These are phyloP conservation scores for Helleia helle DNA, from an alignment of 2,888 invertebrate genomes.

Conservation along the genomic window DNA sequence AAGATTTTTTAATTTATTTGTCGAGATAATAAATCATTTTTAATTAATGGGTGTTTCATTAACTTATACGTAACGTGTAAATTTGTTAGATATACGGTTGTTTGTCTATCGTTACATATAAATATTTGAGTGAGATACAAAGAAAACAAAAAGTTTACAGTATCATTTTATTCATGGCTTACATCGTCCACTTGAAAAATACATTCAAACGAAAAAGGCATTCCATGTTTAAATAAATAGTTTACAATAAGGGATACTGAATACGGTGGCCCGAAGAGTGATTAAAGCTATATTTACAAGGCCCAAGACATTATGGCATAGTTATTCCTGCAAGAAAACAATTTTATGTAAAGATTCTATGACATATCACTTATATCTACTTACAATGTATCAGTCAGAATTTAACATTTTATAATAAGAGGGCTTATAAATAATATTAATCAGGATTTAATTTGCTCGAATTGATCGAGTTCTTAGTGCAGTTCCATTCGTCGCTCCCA, in stretches of 20 bases:
- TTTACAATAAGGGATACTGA: slow-evolving; percentile 39
- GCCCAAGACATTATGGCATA: slow-evolving; percentile 45
- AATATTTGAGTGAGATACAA: too few species aligned
- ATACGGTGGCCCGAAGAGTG: slow-evolving; percentile 29
- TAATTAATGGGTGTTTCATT: slow-evolving; percentile 35
- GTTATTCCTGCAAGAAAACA: slow-evolving; percentile 15
- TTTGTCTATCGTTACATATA: too few species aligned
- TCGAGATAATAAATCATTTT: slow-evolving; percentile 69
- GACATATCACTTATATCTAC: slow-evolving; percentile 33
- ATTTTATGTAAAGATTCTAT: slow-evolving; percentile 1
- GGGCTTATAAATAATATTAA: slow-evolving; percentile 50
- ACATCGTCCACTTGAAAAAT: slow-evolving; percentile 64
- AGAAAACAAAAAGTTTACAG: slow-evolving; percentile 26
- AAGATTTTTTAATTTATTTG: slow-evolving; percentile 64
- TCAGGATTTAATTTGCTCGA: slow-evolving; percentile 44
- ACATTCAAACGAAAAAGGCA: slow-evolving; percentile 68
- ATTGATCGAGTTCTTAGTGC: slow-evolving; percentile 41
- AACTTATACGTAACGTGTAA: too few species aligned
- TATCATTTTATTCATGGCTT: slow-evolving; percentile 49
- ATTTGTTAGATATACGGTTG: too few species aligned
- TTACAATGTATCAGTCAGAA: slow-evolving; percentile 69
- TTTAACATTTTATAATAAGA: slow-evolving; percentile 44
- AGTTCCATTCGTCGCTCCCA: slow-evolving; percentile 81
- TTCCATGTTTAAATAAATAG: slow-evolving; percentile 65
- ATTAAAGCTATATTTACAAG: slow-evolving; percentile 57